Base-by-base conservation (phyloP, 1,140 invertebrate species). In the Archivesica marissinica region DNA sequence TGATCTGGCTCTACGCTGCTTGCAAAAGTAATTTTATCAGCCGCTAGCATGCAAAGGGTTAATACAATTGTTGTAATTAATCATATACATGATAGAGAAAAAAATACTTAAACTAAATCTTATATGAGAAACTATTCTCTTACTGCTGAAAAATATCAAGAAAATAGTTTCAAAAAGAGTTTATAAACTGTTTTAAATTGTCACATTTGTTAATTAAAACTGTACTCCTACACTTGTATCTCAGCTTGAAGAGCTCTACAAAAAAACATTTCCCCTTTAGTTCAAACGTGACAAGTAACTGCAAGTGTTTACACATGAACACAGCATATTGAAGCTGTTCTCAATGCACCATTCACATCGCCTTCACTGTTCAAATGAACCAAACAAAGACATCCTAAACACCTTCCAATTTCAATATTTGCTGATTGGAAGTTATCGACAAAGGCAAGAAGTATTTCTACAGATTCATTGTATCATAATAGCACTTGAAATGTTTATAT, bases 201-300 rank as follows among this genome's bases (percentile, higher is more conserved):
- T n/a, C n/a, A n/a, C n/a, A n/a, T n/a, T n/a, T 50, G 39, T 72
- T 72, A 50, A 50, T 72, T 50, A 38, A 72, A 64, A 33, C 30
- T 17, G 13, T 47, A 44, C 30, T 50, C 28, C 13, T 50, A 25
- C 39, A 50, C 44, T 25, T 70, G 13, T 15, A 39, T 47, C 23
- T n/a, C 23, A 13, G 15, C 13, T 30, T 50, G 2, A 50, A 47
- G 47, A 50, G 39, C 23, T 20, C 44, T 28, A 47, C 2, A 47
- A 44, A 72, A 50, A 20, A 39, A 25, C 17, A 20, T 30, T 47
- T n/a, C n/a, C n/a, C 44, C 20, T 28, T 72, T 47, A 33, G 23
- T 30, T 50, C 25, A 47, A 50, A 72, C 68, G 50, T 17, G 2
- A n/a, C 17, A 25, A 70, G 28, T 28, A 72, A 47, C 28, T 50